phyloP scores from a whole-genome alignment of 2,113 vertebrate species.

The Nannospalax galili region DNA sequence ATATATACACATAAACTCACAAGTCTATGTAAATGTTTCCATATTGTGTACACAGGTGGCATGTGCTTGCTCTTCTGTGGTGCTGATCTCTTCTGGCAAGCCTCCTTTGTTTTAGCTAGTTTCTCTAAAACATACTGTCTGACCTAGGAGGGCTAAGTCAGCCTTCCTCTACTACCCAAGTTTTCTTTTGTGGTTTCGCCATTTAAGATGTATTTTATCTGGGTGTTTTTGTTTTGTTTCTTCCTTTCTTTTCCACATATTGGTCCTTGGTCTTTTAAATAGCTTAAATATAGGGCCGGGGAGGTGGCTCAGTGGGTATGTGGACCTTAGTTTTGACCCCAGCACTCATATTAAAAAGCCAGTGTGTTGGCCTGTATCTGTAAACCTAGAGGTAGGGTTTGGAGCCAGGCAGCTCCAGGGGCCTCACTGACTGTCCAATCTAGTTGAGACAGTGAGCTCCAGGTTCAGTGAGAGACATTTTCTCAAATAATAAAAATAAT shows the following conservation, averaged over 20 bases:
- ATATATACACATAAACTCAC: neutral
- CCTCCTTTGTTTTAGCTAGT: neutral
- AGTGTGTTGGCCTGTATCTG: neutral
- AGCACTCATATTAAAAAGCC: too few species aligned
- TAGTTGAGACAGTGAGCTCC: neutral
- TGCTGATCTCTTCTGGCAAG: neutral
- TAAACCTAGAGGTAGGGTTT: neutral
- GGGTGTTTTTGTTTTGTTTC: neutral
- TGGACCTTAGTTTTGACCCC: neutral
- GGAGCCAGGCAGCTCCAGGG: neutral
- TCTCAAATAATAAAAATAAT: too few species aligned
- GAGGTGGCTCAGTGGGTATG: neutral
- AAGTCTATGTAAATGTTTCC: neutral
- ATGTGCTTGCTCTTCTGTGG: neutral
- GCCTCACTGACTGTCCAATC: too few species aligned
- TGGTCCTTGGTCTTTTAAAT: neutral
- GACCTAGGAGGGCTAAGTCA: neutral
- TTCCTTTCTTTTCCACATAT: neutral
- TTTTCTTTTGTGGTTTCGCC: neutral
- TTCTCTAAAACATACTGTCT: slow-evolving; percentile 26
- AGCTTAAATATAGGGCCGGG: neutral
- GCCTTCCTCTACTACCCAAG: neutral
- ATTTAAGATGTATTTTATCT: neutral
- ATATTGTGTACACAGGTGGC: neutral
- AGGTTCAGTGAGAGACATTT: neutral